These are phyloP conservation scores for Brevimyrus niger DNA, from an alignment of 2,113 vertebrate genomes.

Conservation along the genomic window DNA sequence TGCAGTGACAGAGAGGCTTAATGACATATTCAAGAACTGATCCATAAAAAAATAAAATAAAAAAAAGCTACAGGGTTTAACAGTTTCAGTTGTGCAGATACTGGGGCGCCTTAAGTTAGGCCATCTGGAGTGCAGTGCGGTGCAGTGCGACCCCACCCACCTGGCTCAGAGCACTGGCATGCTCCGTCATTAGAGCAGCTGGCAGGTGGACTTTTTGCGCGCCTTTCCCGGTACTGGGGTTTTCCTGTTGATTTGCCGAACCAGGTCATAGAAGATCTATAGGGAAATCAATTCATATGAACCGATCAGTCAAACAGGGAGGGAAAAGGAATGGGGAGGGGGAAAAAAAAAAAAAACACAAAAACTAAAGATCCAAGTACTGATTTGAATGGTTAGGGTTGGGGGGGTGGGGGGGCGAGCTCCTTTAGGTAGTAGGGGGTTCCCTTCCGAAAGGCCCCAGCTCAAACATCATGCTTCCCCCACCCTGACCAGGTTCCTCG, in stretches of 20 bases:
- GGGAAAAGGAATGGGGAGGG: background rate
- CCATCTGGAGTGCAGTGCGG: too few species aligned
- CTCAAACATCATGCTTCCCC: background rate
- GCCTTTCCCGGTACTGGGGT: constrained; percentile 81
- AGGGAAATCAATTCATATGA: background rate
- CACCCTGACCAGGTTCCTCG: too few species aligned
- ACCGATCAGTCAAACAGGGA: background rate
- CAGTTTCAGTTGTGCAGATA: background rate
- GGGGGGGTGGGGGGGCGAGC: background rate
- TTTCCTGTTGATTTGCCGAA: constrained; percentile 93
- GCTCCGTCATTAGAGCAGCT: constrained; percentile 73
- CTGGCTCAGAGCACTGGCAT: constrained; percentile 84
- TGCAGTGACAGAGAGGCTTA: background rate
- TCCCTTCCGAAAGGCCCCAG: background rate
- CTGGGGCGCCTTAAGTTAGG: background rate
- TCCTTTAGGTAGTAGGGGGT: background rate
- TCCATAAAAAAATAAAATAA: background rate
- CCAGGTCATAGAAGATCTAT: constrained; percentile 89
- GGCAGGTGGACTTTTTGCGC: constrained; percentile 82
- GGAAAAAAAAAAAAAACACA: constrained; percentile 43
- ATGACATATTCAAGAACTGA: background rate
- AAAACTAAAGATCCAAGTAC: background rate
- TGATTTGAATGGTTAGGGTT: background rate
- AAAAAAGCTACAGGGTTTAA: background rate
- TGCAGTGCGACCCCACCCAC: constrained; percentile 45